Evolutionary conservation across 2,888 invertebrate genomes (phyloP).

Genomic region (Malthinus seriepunctatus): DNA sequence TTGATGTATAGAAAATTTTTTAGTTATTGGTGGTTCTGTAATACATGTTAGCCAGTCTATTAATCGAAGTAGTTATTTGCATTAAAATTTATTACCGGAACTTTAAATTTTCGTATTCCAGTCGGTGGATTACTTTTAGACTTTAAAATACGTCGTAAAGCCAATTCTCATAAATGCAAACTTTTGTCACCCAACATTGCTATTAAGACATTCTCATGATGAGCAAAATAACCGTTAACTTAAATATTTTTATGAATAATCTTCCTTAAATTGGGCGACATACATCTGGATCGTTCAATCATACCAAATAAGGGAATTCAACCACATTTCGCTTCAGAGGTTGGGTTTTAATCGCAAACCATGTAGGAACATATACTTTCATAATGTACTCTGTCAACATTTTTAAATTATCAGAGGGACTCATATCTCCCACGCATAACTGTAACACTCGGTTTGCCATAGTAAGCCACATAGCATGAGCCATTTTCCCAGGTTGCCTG

Average conservation of each 20-base stretch:
- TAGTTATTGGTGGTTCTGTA: too few species aligned
- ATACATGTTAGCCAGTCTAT: too few species aligned
- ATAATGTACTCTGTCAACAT: constrained; percentile 23
- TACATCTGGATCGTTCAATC: too few species aligned
- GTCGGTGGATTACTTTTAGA: constrained; percentile 12
- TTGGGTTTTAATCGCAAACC: constrained; percentile 29
- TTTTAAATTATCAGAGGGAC: too few species aligned
- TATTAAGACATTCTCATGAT: constrained; percentile 40
- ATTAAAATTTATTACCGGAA: constrained; percentile 11
- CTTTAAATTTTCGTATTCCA: not conserved
- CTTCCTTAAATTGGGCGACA: too few species aligned
- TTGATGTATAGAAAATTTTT: too few species aligned
- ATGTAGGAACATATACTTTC: constrained; percentile 33
- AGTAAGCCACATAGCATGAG: not conserved
- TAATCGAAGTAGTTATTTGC: too few species aligned
- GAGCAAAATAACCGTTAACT: constrained; percentile 37
- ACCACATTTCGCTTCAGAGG: too few species aligned
- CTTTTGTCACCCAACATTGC: constrained; percentile 35
- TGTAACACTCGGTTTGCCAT: too few species aligned
- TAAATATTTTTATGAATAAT: too few species aligned
- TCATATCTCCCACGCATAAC: not conserved
- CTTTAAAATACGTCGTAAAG: constrained; percentile 34
- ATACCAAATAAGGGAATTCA: too few species aligned
- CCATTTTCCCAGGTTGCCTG: not conserved
- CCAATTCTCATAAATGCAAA: constrained; percentile 35